These are phyloP conservation scores for Clarias pachynema DNA, from an alignment of 2,797 vertebrate genomes.

Conservation along the genomic window DNA sequence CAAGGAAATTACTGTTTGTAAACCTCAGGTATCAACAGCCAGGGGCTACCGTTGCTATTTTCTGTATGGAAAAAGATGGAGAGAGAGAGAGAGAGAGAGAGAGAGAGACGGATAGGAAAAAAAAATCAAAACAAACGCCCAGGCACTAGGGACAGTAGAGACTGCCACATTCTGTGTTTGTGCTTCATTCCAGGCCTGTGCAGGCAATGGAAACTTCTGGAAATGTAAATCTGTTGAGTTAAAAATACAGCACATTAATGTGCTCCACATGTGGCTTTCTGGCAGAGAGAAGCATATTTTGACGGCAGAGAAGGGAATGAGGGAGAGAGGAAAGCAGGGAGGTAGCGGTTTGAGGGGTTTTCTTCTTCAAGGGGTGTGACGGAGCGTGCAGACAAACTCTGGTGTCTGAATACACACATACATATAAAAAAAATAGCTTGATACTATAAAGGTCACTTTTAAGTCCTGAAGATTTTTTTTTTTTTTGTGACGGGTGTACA, in stretches of 20 bases:
- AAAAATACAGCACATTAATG: slow-evolving; percentile 85
- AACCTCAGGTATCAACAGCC: slow-evolving; percentile 75
- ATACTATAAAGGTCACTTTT: slow-evolving; percentile 2
- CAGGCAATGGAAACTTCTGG: slow-evolving; percentile 84
- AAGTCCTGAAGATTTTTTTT: not conserved
- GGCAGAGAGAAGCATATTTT: slow-evolving; percentile 76
- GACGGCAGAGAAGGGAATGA: slow-evolving; percentile 63
- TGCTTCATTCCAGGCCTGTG: slow-evolving; percentile 74
- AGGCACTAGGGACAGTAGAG: slow-evolving; percentile 62
- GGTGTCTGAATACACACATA: slow-evolving; percentile 28
- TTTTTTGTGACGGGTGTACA: no score
- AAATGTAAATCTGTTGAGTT: slow-evolving; percentile 83
- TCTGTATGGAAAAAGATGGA: slow-evolving; percentile 55
- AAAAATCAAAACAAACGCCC: slow-evolving; percentile 67
- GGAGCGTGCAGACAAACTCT: slow-evolving; percentile 32
- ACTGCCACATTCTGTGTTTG: slow-evolving; percentile 71
- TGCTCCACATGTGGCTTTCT: slow-evolving; percentile 82
- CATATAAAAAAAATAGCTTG: slow-evolving; percentile 17
- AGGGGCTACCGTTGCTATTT: slow-evolving; percentile 64
- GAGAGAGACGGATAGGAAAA: slow-evolving; percentile 46
- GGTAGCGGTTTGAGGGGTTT: slow-evolving; percentile 67
- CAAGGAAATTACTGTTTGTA: slow-evolving; percentile 79
- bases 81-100: slow-evolving; percentile 53
- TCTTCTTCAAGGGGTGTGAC: slow-evolving; percentile 64
- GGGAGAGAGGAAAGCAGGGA: slow-evolving; percentile 52